Percentiles rank a stretch among this genome's conserved stretches.
These are phyloP conservation scores for Rutpela maculata DNA, from an alignment of 2,888 invertebrate genomes.

Conservation along the genomic window DNA sequence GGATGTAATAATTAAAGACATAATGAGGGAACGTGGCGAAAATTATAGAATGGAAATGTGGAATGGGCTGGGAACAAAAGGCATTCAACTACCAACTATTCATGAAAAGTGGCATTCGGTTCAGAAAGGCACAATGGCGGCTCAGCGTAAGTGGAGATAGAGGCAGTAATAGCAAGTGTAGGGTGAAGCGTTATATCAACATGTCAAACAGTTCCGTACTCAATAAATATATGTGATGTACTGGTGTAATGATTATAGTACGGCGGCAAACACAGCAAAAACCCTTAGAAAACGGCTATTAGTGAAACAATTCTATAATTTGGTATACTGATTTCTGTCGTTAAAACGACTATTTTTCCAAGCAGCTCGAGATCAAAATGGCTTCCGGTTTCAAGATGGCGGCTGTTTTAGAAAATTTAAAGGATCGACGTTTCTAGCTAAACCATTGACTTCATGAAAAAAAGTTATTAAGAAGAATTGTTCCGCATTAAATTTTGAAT, in stretches of 20 bases:
- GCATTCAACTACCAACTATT: conserved; percentile 43
- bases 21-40: conserved; percentile 36
- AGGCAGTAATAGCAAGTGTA: conserved; percentile 43
- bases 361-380: too few species aligned
- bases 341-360: too few species aligned
- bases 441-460: too few species aligned
- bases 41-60: conserved; percentile 27
- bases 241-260: conserved; percentile 33
- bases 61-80: conserved; percentile 38
- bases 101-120: conserved; percentile 43
- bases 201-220: conserved; percentile 59
- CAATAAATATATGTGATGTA: conserved; percentile 59
- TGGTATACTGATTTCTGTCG: too few species aligned
- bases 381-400: too few species aligned
- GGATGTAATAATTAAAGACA: conserved; percentile 35
- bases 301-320: too few species aligned
- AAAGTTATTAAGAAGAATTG: too few species aligned
- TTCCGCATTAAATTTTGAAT: too few species aligned
- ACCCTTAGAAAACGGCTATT: too few species aligned
- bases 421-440: too few species aligned
- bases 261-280: too few species aligned
- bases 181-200: conserved; percentile 55
- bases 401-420: too few species aligned
- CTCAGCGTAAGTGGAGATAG: conserved; percentile 42
- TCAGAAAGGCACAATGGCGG: conserved; percentile 40